phyloP scores from a whole-genome alignment of 2,888 invertebrate species.

The Macrophya alboannulata region DNA sequence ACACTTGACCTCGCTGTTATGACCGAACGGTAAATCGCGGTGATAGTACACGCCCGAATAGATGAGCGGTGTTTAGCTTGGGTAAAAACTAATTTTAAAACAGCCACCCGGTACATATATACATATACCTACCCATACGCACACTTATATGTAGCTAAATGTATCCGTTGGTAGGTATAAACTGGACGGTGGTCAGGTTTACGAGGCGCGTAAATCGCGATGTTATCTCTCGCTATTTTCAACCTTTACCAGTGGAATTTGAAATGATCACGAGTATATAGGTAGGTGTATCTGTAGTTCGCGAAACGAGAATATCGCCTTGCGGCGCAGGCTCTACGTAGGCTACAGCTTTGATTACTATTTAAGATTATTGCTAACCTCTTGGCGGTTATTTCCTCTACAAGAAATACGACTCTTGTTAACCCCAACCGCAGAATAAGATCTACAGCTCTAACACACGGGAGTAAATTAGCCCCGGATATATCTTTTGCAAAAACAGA shows the following conservation, averaged over 20 bases:
- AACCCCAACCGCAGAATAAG: slow-evolving; percentile 6
- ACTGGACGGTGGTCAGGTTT: slow-evolving; percentile 44
- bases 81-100: neutral
- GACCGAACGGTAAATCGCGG: neutral
- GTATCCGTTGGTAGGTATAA: slow-evolving; percentile 39
- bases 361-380: slow-evolving; percentile 51
- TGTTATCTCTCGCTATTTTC: slow-evolving; percentile 53
- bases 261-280: slow-evolving; percentile 33
- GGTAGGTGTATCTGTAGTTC: neutral
- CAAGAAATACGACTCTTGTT: slow-evolving; percentile 44
- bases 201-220: slow-evolving; percentile 54
- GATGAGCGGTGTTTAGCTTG: neutral
- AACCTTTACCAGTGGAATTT: slow-evolving; percentile 47
- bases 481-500: neutral
- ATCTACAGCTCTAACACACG: slow-evolving; percentile 16
- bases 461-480: slow-evolving; percentile 29
- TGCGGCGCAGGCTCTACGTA: neutral
- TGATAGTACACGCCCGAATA: neutral
- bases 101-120: slow-evolving; percentile 23
- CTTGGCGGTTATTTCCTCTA: slow-evolving; percentile 44
- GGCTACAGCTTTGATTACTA: slow-evolving; percentile 41
- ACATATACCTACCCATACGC: neutral
- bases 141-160: neutral
- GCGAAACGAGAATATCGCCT: slow-evolving; percentile 1
- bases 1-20: neutral